Evolutionary conservation across 2,797 vertebrate genomes (phyloP).

Genomic region (Danio kyathit): DNA sequence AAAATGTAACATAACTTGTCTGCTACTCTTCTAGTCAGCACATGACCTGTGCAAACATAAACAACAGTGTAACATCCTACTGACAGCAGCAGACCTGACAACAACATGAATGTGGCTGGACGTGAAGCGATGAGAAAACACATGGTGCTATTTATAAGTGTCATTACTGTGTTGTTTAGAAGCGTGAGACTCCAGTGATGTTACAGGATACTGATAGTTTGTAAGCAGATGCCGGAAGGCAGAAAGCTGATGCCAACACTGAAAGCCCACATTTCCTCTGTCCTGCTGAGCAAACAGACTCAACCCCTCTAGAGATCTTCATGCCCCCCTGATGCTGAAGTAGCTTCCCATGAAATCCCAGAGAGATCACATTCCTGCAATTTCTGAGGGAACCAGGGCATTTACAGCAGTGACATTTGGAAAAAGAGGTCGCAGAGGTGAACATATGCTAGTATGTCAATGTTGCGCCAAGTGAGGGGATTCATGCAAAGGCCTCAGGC

Average conservation of each 20-base stretch:
- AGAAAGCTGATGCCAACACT: constrained; percentile 45
- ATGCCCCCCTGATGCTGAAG: not conserved
- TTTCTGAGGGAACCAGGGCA: not conserved
- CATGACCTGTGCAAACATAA: not conserved
- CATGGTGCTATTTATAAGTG: constrained; percentile 44
- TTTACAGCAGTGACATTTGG: constrained; percentile 12
- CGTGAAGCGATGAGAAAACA: not conserved
- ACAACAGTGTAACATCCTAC: not conserved
- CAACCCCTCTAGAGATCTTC: constrained; percentile 1
- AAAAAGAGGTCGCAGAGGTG: constrained; percentile 12
- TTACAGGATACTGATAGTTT: constrained; percentile 40
- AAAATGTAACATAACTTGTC: not conserved
- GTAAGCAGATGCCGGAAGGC: constrained; percentile 35
- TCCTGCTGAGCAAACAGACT: constrained; percentile 34
- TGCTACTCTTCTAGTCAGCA: not conserved
- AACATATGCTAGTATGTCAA: constrained; percentile 24
- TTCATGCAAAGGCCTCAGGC: constrained; percentile 26
- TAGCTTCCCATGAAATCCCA: not conserved
- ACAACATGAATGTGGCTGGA: not conserved
- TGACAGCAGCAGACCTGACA: constrained; percentile 16
- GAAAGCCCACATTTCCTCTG: constrained; percentile 40
- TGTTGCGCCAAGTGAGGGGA: constrained; percentile 10
- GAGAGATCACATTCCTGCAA: constrained; percentile 8
- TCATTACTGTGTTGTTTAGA: constrained; percentile 25
- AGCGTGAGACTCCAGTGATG: constrained; percentile 9